phyloP scores from a whole-genome alignment of 2,113 vertebrate species.

The Neomonachus schauinslandi region DNA sequence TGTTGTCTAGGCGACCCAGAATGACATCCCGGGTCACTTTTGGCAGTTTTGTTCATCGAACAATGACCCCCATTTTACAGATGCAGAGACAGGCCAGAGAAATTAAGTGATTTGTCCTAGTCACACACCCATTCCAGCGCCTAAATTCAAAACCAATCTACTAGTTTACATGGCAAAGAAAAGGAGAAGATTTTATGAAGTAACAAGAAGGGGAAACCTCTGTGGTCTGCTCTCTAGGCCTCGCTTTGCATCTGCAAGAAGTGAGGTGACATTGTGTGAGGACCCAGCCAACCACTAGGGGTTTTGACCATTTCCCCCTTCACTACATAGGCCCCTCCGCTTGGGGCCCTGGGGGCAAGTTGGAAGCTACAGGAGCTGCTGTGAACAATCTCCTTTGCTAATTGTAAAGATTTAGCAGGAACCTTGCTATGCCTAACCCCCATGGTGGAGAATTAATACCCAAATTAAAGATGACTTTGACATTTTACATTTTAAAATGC shows the following conservation, averaged over 20 bases:
- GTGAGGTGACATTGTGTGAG: not conserved
- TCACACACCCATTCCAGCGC: not conserved
- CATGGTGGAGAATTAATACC: not conserved
- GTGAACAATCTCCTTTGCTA: not conserved
- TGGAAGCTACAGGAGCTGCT: not conserved
- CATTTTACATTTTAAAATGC: not conserved
- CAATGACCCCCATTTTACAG: not conserved
- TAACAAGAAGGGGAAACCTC: not conserved
- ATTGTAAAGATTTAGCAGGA: not conserved
- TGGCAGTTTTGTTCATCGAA: not conserved
- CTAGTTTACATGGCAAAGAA: not conserved
- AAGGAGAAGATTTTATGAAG: not conserved
- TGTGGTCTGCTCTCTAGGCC: not conserved
- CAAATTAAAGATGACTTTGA: not conserved
- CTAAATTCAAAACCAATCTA: not conserved
- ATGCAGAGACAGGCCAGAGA: not conserved
- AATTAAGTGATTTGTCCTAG: not conserved
- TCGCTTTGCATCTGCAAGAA: not conserved
- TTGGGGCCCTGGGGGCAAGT: accelerated
- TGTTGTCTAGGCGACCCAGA: not conserved
- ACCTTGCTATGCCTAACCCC: not conserved
- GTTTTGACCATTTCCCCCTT: not conserved
- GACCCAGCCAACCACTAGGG: accelerated
- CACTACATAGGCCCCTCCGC: not conserved
- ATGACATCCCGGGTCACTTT: accelerated